Conservation (phyloP, 2,113 vertebrate genomes). For the Myotis lucifugus region DNA sequence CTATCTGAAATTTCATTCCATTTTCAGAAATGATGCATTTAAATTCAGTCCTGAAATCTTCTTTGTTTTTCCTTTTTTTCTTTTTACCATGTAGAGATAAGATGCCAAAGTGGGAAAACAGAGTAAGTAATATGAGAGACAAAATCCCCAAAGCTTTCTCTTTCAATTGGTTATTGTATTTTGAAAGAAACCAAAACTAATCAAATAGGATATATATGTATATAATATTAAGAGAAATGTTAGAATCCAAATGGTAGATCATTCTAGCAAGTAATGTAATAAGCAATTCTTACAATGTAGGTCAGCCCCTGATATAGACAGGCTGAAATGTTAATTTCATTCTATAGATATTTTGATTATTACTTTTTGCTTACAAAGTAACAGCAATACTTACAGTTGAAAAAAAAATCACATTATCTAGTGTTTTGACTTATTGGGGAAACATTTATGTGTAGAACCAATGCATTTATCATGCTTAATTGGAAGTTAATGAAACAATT, state of each 20-base stretch:
- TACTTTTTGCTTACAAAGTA: constrained; percentile 54
- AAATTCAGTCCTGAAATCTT: constrained; percentile 26
- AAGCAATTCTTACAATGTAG: not conserved
- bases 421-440: constrained; percentile 63
- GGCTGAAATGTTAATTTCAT: constrained; percentile 40
- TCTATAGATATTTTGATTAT: not conserved
- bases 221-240: not conserved
- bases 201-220: not conserved
- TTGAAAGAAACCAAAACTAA: constrained; percentile 30
- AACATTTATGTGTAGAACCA: constrained; percentile 49
- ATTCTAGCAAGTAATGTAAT: constrained; percentile 24
- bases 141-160: constrained; percentile 17
- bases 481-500: constrained; percentile 72
- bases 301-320: not conserved
- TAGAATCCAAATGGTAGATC: constrained; percentile 31
- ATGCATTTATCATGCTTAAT: constrained; percentile 71
- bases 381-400: constrained; percentile 15
- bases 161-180: constrained; percentile 18
- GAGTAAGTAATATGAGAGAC: not conserved
- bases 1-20: constrained; percentile 62
- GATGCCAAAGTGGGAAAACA: not conserved
- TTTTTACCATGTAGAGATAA: not conserved
- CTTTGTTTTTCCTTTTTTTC: not conserved
- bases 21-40: constrained; percentile 66
- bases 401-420: constrained; percentile 41